These are phyloP conservation scores for Pantherophis vulpinus DNA, from an alignment of 2,797 vertebrate genomes.

Conservation along the genomic window DNA sequence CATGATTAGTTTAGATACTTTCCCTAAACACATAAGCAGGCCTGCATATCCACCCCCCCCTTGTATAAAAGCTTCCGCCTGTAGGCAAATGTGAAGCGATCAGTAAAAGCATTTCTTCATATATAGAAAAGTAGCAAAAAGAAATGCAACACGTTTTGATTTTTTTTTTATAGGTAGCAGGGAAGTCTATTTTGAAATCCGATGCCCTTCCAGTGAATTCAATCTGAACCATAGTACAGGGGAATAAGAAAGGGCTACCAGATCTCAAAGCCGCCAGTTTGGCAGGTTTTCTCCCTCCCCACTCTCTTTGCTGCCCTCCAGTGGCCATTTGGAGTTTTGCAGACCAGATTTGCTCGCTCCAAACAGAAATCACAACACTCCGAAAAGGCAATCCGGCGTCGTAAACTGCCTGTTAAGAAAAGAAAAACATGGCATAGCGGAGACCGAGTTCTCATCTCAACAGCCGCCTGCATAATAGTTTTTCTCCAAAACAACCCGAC, in stretches of 20 bases:
- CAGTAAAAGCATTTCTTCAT: neutral
- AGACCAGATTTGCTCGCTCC: neutral
- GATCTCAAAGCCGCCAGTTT: neutral
- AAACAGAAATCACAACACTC: neutral
- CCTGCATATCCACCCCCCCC: neutral
- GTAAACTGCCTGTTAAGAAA: neutral
- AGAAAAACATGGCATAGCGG: neutral
- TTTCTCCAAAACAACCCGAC: neutral
- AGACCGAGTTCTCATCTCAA: neutral
- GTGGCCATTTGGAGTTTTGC: neutral
- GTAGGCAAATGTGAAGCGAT: neutral
- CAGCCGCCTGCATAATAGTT: neutral
- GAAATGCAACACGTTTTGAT: neutral
- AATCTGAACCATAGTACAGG: neutral
- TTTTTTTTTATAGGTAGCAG: neutral
- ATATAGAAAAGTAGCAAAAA: neutral
- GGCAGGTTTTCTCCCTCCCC: neutral
- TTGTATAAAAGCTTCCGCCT: neutral
- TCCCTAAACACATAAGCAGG: neutral
- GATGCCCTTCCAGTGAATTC: neutral
- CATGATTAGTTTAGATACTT: neutral
- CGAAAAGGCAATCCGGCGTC: neutral
- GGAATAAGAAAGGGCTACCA: neutral
- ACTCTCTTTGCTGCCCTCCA: neutral
- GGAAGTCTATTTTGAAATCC: neutral